Conservation (phyloP, 2,113 vertebrate species). For the Meriones unguiculatus region DNA sequence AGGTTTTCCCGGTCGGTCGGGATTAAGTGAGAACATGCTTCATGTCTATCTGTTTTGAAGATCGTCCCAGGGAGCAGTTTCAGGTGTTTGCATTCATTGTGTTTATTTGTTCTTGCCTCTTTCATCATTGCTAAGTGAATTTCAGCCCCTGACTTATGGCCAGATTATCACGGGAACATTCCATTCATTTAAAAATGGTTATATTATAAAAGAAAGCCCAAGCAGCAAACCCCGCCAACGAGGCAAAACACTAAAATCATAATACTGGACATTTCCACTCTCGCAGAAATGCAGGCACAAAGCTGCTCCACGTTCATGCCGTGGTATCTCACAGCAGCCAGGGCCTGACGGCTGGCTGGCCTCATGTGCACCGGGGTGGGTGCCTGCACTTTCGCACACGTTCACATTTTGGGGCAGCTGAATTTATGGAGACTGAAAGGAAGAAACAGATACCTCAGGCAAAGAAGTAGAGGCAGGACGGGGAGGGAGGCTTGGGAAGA, state of each 20-base stretch:
- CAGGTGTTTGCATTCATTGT: conserved; percentile 42
- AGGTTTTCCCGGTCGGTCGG: not conserved
- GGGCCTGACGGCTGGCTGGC: not conserved
- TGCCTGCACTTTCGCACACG: not conserved
- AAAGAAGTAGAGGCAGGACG: not conserved
- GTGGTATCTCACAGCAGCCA: not conserved
- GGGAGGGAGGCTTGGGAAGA: not conserved
- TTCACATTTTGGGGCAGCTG: conserved; percentile 2
- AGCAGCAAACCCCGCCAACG: conserved; percentile 55
- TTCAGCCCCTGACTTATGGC: conserved; percentile 41
- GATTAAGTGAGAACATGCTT: not conserved
- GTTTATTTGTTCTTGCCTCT: conserved; percentile 57
- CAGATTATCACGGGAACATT: conserved; percentile 73
- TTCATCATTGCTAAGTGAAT: conserved; percentile 44
- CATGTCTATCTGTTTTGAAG: conserved; percentile 13
- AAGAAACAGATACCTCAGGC: conserved; percentile 15
- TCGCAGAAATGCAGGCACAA: conserved; percentile 27
- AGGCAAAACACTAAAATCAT: conserved; percentile 44
- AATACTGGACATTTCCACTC: conserved; percentile 13
- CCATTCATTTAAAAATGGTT: conserved; percentile 66
- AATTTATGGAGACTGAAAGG: conserved; percentile 28
- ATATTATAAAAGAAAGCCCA: conserved; percentile 67
- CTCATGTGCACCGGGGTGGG: not conserved
- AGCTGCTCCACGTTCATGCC: not conserved
- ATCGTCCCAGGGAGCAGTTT: not conserved